These are phyloP conservation scores for Lissocephala sabroskyi DNA, from an alignment of 2,888 invertebrate species.

Conservation along the genomic window DNA sequence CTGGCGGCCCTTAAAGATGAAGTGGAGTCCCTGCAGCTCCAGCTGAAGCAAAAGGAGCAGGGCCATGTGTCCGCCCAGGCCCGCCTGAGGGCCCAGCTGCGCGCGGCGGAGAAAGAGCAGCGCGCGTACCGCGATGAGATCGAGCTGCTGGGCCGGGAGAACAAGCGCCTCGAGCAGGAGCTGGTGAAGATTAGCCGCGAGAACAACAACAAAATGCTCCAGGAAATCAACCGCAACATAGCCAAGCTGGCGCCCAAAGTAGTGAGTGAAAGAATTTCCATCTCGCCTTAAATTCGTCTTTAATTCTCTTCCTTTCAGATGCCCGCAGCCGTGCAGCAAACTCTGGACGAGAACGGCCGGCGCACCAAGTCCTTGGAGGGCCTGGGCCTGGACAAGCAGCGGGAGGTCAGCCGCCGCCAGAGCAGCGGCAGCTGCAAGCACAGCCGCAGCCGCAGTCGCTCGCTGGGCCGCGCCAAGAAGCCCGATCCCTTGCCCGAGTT, in stretches of 20 bases:
- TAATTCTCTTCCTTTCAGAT: background rate
- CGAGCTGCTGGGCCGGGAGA: constrained; percentile 80
- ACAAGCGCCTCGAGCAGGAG: constrained; percentile 77
- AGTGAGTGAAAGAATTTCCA: constrained; percentile 34
- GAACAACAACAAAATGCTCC: constrained; percentile 82
- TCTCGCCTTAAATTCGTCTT: background rate
- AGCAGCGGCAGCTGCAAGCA: constrained; percentile 12
- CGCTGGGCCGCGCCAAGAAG: constrained; percentile 18
- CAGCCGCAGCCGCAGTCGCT: constrained; percentile 25
- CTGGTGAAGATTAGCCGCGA: constrained; percentile 75
- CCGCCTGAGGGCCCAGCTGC: constrained; percentile 82
- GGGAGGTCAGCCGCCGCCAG: constrained; percentile 15
- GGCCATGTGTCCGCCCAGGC: constrained; percentile 82
- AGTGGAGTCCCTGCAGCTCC: constrained; percentile 78
- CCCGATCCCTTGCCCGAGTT: constrained; percentile 18
- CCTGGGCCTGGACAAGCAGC: constrained; percentile 13
- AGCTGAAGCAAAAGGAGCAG: constrained; percentile 81
- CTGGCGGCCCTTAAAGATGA: constrained; percentile 78
- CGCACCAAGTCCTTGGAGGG: constrained; percentile 30
- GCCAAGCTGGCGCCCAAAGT: constrained; percentile 71
- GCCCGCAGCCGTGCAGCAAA: constrained; percentile 4
- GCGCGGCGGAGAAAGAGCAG: constrained; percentile 82
- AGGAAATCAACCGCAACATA: constrained; percentile 81
- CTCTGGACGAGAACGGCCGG: constrained; percentile 36
- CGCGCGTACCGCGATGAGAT: constrained; percentile 77